Conservation (phyloP, 1,140 invertebrate genomes). For the Cherax destructor region DNA sequence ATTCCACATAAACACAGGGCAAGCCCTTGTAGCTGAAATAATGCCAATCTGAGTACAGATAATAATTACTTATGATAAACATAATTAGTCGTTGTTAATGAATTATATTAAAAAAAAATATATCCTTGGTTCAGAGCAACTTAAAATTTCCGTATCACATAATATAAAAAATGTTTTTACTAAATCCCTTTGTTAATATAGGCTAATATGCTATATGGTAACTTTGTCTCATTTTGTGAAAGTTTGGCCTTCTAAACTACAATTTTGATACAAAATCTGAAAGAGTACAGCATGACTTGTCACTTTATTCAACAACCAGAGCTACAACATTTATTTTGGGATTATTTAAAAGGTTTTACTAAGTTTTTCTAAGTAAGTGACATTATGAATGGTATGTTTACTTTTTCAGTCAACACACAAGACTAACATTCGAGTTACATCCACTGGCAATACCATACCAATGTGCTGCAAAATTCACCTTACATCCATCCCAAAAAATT, state of each 20-base stretch:
- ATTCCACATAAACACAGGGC: not conserved
- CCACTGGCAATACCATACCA: not conserved
- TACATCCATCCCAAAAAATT: not conserved
- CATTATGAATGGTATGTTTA: not conserved
- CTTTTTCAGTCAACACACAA: not conserved
- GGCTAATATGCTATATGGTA: slow-evolving; percentile 30
- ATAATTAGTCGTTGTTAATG: not conserved
- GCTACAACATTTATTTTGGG: not conserved
- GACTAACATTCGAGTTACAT: not conserved
- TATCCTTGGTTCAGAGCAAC: not conserved
- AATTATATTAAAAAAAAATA: not conserved
- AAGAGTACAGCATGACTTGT: not conserved
- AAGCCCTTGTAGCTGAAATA: not conserved
- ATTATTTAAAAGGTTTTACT: not conserved
- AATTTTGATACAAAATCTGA: slow-evolving; percentile 26
- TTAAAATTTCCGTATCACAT: not conserved
- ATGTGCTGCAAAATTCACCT: not conserved
- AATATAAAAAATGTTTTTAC: not conserved
- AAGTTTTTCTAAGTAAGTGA: not conserved
- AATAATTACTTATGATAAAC: not conserved
- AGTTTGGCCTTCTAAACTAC: slow-evolving; percentile 33
- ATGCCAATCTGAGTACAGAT: not conserved
- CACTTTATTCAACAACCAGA: not conserved
- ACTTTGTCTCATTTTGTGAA: slow-evolving; percentile 34
- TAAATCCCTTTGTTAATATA: not conserved